Evolutionary conservation across 2,113 vertebrate genomes (phyloP), one percentile per base, ranked within the genome.

Genomic region (Corvus moneduloides): DNA sequence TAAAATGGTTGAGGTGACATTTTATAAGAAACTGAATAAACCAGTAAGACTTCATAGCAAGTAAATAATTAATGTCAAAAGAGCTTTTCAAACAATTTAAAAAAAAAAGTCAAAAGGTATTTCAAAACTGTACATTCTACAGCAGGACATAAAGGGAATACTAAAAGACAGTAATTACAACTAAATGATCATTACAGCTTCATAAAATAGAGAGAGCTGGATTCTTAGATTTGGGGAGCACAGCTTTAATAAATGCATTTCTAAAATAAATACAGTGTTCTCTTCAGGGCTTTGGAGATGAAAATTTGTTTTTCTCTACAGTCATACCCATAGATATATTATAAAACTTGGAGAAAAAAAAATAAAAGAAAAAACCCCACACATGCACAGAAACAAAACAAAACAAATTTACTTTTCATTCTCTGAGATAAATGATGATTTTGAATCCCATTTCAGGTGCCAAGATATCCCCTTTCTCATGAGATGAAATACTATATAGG

Each of bases 281-380:
- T 61, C 7, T 69, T 6, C 44, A 43, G 13, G 7, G 6, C 19
- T 75, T 37, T 87, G 28, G 13, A 58, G 48, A 82, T 18, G 8
- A 46, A 73, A 82, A 37, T 5, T 51, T 59, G 1, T 13, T 84
- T 81, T 85, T 92, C 35, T 64, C 8, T 30, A 52, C 8, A 66
- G 10, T 32, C 11, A 48, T 71, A 6, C 5, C 22, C 7, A 48
- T 4, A 85, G 16, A 27, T 43, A 41, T 4, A 21, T 26, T 49
- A 30, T 21, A 75, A 78, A 58, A 49, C 7, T 54, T 46, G 23
- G 16, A 52, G 12, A 3, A 35, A 43, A 20, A 13, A 27, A 8
- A 41, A 27, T 0, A 22, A 22, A 27, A 61, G 0, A 5, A 37
- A 52, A 52, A 52, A 4, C 0, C 12, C 8, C 12, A 28, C 13